Percentiles rank a stretch among this genome's conserved stretches.
Conservation (phyloP, 2,797 vertebrate genomes). For the Notolabrus celidotus region DNA sequence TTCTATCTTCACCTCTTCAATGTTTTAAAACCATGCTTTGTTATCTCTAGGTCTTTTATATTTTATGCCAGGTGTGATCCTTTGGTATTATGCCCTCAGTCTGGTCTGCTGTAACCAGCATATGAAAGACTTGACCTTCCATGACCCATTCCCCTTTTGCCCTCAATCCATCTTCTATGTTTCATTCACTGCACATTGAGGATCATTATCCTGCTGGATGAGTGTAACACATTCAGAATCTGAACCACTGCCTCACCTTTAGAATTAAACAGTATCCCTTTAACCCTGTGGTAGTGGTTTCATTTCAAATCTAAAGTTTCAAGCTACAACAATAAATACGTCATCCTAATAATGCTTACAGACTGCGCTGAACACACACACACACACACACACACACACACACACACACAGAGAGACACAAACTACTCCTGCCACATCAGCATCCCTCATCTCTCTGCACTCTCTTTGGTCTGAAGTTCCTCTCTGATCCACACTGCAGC, state of each 20-base stretch:
- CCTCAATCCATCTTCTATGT: not conserved
- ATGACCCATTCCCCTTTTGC: not conserved
- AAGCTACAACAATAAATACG: not conserved
- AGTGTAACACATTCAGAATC: not conserved
- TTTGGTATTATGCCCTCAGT: too few species aligned
- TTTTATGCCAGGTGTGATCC: too few species aligned
- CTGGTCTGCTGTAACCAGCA: too few species aligned
- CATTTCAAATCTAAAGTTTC: not conserved
- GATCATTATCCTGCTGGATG: not conserved
- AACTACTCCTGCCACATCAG: conserved; percentile 29
- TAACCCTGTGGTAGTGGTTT: conserved; percentile 7
- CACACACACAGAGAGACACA: conserved; percentile 21
- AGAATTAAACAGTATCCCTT: conserved; percentile 3
- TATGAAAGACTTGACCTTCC: not conserved
- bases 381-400: conserved; percentile 20
- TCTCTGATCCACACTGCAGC: conserved; percentile 50
- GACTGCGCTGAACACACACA: conserved; percentile 11
- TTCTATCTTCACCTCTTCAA: too few species aligned
- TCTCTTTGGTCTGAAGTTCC: conserved; percentile 35
- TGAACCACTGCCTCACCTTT: not conserved
- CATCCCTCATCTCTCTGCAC: conserved; percentile 24
- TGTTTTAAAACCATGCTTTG: too few species aligned
- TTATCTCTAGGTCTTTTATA: too few species aligned
- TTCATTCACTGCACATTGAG: not conserved
- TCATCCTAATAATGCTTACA: not conserved